Conservation (phyloP, 2,113 vertebrate genomes). For the Actinemys pallida region DNA sequence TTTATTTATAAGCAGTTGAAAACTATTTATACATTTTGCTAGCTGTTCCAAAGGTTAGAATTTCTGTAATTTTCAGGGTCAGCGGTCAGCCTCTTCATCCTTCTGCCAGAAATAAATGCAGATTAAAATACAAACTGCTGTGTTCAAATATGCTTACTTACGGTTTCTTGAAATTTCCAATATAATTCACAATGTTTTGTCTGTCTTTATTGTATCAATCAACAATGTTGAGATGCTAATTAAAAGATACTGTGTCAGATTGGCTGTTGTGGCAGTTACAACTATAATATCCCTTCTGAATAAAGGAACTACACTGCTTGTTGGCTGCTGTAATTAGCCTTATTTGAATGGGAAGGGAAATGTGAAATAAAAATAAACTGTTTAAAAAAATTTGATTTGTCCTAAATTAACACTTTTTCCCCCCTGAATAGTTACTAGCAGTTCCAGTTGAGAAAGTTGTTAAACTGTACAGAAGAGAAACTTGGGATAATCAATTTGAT, state of each 20-base stretch:
- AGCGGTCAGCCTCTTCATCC: neutral
- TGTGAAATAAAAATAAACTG: neutral
- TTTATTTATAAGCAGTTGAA: neutral
- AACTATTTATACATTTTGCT: neutral
- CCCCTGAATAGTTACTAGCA: slow-evolving; percentile 86
- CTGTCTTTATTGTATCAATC: slow-evolving; percentile 7
- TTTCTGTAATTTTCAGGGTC: neutral
- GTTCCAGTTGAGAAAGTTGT: slow-evolving; percentile 90
- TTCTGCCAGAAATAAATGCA: slow-evolving; percentile 44
- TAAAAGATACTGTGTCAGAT: neutral
- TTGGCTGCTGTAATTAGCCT: neutral
- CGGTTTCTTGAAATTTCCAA: slow-evolving; percentile 13
- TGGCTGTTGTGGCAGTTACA: neutral
- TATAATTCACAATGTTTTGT: slow-evolving; percentile 29
- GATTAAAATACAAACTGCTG: neutral
- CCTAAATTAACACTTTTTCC: slow-evolving; percentile 22
- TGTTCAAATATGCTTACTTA: neutral
- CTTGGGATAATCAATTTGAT: slow-evolving; percentile 83
- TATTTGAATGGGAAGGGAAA: neutral
- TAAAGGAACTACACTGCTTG: neutral
- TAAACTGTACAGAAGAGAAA: slow-evolving; percentile 89
- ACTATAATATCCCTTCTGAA: neutral
- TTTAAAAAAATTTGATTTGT: neutral
- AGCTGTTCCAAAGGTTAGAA: slow-evolving; percentile 17
- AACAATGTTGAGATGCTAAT: neutral